Evolutionary conservation across 2,888 invertebrate genomes (phyloP), one percentile per base, ranked within the genome.

Genomic region (Dione vanillae): DNA sequence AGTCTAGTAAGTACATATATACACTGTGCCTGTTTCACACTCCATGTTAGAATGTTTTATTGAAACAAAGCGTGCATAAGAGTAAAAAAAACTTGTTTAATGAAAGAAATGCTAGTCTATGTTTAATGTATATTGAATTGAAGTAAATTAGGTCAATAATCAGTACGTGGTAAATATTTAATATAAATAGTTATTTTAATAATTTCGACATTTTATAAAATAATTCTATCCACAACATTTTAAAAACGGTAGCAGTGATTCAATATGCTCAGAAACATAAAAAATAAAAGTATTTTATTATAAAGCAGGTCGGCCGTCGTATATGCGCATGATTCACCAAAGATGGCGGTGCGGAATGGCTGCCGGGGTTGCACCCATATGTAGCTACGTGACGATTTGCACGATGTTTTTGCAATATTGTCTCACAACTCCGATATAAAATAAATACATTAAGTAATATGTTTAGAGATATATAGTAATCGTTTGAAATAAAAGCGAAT

Each of bases 341-440:
- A 79, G 65, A 84, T 83, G 82, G 83, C 84, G 70, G 70, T 76
- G 9, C 9, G 19, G 40, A 19, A 64, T 64, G 47, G 49, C 16
- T n/a, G 20, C 7, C 77, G 72, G 76, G 76, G 71, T 77, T 81
- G 78, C 80, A 79, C 76, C 79, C 79, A 78, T 80, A 78, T 79
- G 78, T 79, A 73, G 72, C 73, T 80, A 85, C 83, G 83, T 82
- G 82, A 82, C 79, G 61, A 67, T 72, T 47, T 74, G 78, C 83
- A 79, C 77, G 81, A 77, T 74, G 66, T 68, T 77, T 73, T 77
- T 68, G 74, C 76, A 73, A 72, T 59, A 59, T 40, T 45, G 16
- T 68, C 65, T 35, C 16, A 19, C 19, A 37, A 45, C 43, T 35
- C 11, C 16, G 27, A 37, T 19, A 40, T 0, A 16, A 16, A 35